These are phyloP conservation scores for Zoanthus sansibaricus DNA, from an alignment of 92 coral and sea anemone genomes.

Conservation along the genomic window DNA sequence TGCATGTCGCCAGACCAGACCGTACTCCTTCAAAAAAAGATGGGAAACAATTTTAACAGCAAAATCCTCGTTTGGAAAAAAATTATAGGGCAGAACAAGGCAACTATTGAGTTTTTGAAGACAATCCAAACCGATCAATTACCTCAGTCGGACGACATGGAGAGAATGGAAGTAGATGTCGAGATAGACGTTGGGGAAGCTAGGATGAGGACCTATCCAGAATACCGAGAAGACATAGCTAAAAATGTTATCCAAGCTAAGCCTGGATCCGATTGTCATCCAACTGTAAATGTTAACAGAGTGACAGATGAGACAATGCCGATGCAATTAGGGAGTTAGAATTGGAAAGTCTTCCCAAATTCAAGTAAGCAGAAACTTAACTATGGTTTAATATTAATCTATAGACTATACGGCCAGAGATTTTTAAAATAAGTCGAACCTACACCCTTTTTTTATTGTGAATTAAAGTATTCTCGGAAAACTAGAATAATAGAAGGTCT, in stretches of 20 bases:
- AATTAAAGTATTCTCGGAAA: no score
- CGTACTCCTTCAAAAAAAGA: constrained; percentile 28
- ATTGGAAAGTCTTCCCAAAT: constrained; percentile 4
- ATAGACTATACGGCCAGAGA: neutral
- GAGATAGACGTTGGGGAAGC: constrained; percentile 1
- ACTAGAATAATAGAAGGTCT: no score
- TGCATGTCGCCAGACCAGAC: constrained; percentile 48
- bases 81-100: constrained; percentile 37
- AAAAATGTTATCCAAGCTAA: neutral
- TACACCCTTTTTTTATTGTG: neutral
- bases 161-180: neutral
- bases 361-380: neutral
- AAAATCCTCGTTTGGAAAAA: neutral
- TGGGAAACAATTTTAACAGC: constrained; percentile 44
- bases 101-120: constrained; percentile 3
- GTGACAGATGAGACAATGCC: constrained; percentile 3
- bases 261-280: neutral
- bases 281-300: neutral
- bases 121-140: neutral
- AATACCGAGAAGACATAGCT: constrained; percentile 1
- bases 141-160: neutral
- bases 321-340: neutral
- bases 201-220: neutral
- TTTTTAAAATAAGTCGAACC: neutral
- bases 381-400: neutral